Evolutionary conservation across 1,140 invertebrate genomes (phyloP).

Genomic region (Leptoteleia sp.): DNA sequence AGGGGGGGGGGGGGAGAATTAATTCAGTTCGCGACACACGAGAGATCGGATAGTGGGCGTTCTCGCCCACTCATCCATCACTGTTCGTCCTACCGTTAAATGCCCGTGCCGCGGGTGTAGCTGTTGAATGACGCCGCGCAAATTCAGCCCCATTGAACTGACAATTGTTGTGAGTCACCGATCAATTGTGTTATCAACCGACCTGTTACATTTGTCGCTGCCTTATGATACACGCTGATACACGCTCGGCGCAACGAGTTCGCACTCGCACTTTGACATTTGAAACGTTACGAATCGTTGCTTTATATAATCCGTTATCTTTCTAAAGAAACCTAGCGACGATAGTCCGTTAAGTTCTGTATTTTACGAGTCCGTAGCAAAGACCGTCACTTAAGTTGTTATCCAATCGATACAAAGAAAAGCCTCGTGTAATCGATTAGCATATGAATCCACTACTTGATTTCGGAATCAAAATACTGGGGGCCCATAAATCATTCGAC

Average conservation of each 20-base stretch:
- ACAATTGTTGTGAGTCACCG: conserved; percentile 51
- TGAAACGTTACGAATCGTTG: conserved; percentile 4
- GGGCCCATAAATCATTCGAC: conserved; percentile 22
- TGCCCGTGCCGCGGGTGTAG: conserved; percentile 31
- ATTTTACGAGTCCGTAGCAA: conserved; percentile 25
- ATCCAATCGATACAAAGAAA: conserved; percentile 44
- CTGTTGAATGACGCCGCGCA: conserved; percentile 58
- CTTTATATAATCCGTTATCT: conserved; percentile 49
- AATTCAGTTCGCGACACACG: conserved; percentile 24
- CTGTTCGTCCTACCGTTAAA: conserved; percentile 59
- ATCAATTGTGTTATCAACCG: conserved; percentile 39
- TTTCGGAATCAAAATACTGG: conserved; percentile 16
- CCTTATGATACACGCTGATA: conserved; percentile 5
- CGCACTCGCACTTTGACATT: conserved; percentile 21
- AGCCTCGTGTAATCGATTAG: conserved; percentile 39
- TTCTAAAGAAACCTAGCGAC: conserved; percentile 4
- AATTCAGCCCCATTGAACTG: conserved; percentile 59
- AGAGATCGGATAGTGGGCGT: conserved; percentile 10
- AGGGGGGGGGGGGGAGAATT: conserved; percentile 28
- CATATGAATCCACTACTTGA: conserved; percentile 36
- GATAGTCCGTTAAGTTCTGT: conserved; percentile 20
- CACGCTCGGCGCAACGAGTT: too few species aligned
- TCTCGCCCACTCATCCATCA: conserved; percentile 61
- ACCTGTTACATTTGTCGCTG: conserved; percentile 12
- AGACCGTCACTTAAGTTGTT: conserved; percentile 39